phyloP scores from a whole-genome alignment of 2,797 vertebrate species.

The Podarcis siculus region DNA sequence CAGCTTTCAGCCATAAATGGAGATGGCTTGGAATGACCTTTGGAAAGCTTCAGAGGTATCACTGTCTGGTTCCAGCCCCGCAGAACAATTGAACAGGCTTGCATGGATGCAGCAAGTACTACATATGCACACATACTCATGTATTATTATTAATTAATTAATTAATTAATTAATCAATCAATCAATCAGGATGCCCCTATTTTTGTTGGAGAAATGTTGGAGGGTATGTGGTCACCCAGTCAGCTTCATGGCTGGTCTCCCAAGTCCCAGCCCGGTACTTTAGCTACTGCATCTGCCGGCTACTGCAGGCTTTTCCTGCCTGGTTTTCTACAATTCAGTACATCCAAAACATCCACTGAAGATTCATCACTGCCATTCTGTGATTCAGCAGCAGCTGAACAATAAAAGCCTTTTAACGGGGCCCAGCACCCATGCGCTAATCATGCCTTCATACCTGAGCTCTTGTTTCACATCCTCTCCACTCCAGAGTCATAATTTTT shows the following conservation, averaged over 20 bases:
- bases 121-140: neutral
- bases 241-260: too few relatives aligned
- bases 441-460: slow-evolving; percentile 8
- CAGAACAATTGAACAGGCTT: neutral
- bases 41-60: neutral
- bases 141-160: too few relatives aligned
- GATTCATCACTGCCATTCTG: neutral
- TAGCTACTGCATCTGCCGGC: neutral
- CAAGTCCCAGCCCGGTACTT: too few relatives aligned
- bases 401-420: neutral
- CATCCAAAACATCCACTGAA: slow-evolving; percentile 8
- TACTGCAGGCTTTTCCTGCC: neutral
- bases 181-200: too few relatives aligned
- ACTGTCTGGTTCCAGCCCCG: neutral
- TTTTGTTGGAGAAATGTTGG: too few relatives aligned
- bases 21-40: neutral
- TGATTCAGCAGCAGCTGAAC: slow-evolving; percentile 5
- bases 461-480: slow-evolving; percentile 34
- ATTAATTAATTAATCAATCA: too few relatives aligned
- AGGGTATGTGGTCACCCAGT: neutral
- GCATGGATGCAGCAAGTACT: neutral
- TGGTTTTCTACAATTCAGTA: neutral
- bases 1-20: neutral
- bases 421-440: neutral
- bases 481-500: slow-evolving; percentile 37